Conservation (phyloP, 1,140 invertebrate species). For the Platyura marginata region DNA sequence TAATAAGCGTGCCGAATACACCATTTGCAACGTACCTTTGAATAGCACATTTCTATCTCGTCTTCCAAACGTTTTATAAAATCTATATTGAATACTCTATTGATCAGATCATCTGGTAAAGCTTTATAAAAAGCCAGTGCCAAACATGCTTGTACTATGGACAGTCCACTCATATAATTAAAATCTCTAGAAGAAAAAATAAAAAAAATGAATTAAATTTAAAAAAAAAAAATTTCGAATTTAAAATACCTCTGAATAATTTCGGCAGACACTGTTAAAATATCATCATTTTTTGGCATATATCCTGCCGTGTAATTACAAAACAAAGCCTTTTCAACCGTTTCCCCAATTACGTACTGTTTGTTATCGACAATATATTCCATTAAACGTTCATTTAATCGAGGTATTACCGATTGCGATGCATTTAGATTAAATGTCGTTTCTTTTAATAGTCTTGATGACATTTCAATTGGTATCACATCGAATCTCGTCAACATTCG, state of each 20-base stretch:
- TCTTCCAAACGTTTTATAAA: conserved; percentile 33
- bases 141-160: conserved; percentile 26
- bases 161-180: conserved; percentile 25
- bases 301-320: too few species aligned
- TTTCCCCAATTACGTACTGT: conserved; percentile 24
- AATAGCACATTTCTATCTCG: conserved; percentile 30
- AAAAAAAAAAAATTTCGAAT: too few species aligned
- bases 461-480: too few species aligned
- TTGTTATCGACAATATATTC: conserved; percentile 23
- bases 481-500: too few species aligned
- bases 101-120: conserved; percentile 26
- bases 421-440: conserved; percentile 20
- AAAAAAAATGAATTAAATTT: too few species aligned
- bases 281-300: too few species aligned
- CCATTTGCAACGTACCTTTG: conserved; percentile 23
- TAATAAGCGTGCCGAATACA: too few species aligned
- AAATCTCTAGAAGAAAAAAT: conserved; percentile 29
- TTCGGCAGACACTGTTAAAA: too few species aligned
- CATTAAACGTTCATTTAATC: conserved; percentile 24
- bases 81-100: conserved; percentile 30
- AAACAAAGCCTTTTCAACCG: too few species aligned
- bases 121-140: conserved; percentile 27
- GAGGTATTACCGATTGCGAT: conserved; percentile 21
- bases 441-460: conserved; percentile 21
- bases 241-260: too few species aligned